Base-by-base conservation (phyloP, 2,797 vertebrate genomes). In the Spinus pinus region DNA sequence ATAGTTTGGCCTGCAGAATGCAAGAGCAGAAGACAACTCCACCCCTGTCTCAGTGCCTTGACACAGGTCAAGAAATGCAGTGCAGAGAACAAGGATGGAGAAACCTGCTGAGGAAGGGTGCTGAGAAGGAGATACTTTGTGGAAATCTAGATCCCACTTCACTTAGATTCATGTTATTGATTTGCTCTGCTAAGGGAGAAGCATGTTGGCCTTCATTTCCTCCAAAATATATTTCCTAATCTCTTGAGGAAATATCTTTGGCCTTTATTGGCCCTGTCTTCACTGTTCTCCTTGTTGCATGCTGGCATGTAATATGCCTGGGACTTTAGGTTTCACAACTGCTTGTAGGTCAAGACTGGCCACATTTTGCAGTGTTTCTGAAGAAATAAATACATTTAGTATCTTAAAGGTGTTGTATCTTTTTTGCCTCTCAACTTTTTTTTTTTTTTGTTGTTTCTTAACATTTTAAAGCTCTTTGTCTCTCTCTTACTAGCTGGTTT, bases 341-440 rank as follows among this genome's bases (percentile, higher is more conserved):
- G 95, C 96, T 95, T 96, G 95, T 96, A 95, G 91, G 89, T 95
- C 95, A 85, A 90, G 78, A 85, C 49, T 87, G 96, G 86, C 86
- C 91, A 73, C 46, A 51, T 94, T 96, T 94, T 91, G 93, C 95
- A 96, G 91, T 91, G 81, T 95, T 96, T 96, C 96, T 89, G 95
- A 96, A 90, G 79, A 81, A 96, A 96, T 96, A 96, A 96, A 96
- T 93, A 93, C 89, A 95, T 96, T 96, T 96, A 96, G 84, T 96
- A 96, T 91, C 74, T 94, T 96, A 92, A 96, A 96, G 39, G 67
- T 96, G 95, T 96, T 86, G 72, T 92, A 92, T 88, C 77, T 86
- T 96, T 96, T 62, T 93, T 96, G 83, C 62, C n/a, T 94, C 30
- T 73, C 28, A 71, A 37, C 3, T 50, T 65, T 81, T 62, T 74